Percentiles rank a stretch among this genome's conserved stretches.
These are phyloP conservation scores for Lissocephala sabroskyi DNA, from an alignment of 2,888 invertebrate genomes.

Conservation along the genomic window DNA sequence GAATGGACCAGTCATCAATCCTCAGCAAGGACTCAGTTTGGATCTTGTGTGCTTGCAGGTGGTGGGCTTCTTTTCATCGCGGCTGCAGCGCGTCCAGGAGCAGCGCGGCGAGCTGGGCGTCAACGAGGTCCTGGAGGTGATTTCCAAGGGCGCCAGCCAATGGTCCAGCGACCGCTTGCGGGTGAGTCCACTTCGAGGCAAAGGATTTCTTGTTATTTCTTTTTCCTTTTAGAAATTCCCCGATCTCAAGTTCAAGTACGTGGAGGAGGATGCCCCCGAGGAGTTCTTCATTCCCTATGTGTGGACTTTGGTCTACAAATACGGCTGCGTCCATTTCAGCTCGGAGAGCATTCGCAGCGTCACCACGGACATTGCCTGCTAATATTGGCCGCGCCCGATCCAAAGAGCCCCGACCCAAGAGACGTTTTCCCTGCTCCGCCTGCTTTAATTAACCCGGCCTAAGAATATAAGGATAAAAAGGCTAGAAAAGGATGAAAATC, in stretches of 20 bases:
- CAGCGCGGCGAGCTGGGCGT: conserved; percentile 85
- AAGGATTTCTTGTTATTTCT: not conserved
- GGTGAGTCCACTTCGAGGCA: conserved; percentile 74
- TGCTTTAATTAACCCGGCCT: too few relatives aligned
- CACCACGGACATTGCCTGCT: conserved; percentile 70
- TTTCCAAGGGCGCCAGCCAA: conserved; percentile 91
- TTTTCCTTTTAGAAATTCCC: conserved; percentile 89
- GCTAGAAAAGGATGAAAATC: too few relatives aligned
- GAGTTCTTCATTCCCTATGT: conserved; percentile 99
- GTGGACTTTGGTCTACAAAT: conserved; percentile 89
- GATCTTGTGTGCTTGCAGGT: conserved; percentile 70
- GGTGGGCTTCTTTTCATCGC: conserved; percentile 78
- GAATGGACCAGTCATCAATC: too few relatives aligned
- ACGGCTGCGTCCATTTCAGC: conserved; percentile 74
- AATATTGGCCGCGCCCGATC: conserved; percentile 51
- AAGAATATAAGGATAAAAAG: too few relatives aligned
- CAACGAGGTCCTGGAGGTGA: conserved; percentile 87
- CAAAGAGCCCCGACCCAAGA: too few relatives aligned
- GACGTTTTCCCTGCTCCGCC: too few relatives aligned
- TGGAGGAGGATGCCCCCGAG: conserved; percentile 98
- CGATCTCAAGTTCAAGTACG: conserved; percentile 98
- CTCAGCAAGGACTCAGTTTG: too few relatives aligned
- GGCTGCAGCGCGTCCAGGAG: conserved; percentile 77
- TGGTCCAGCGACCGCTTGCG: conserved; percentile 96
- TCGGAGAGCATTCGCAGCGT: conserved; percentile 71